Evolutionary conservation across 2,113 vertebrate genomes (phyloP), one percentile per base, ranked within the genome.

Genomic region (Balaenoptera acutorostrata): DNA sequence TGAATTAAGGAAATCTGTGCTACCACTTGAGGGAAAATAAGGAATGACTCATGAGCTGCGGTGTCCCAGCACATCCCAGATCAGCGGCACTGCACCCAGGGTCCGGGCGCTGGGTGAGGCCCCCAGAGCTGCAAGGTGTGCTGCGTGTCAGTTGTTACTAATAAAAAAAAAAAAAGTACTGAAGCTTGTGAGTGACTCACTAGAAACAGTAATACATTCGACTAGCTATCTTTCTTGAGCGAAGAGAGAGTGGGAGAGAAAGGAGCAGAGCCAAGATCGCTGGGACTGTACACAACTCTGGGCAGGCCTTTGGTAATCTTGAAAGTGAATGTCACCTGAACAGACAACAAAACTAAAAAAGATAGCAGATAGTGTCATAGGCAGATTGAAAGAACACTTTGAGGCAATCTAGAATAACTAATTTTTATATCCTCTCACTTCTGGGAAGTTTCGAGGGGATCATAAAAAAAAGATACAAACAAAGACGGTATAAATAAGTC

Each of bases 151-250:
- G 57, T 71, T 25, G 57, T 78, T 97, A 46, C 90, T 69, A 83
- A 59, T 21, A 10, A 72, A 55, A 72, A 21, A 12, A 12, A 77
- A 81, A 82, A 57, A 61, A 88, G 41, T 29, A 31, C 8, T 25
- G 83, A 88, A 72, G 49, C 71, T 33, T 55, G 20, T 1, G 88
- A 66, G 33, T 93, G 93, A 97, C 77, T 97, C 93, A 94, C 14
- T 55, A 44, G 21, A 33, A 85, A 39, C 27, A 25, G 74, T 8
- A 46, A 81, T 23, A 8, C 46, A 2, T 80, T 64, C 21, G 33
- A 66, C 59, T 29, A 61, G 55, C 57, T 27, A 4, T 0, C 41
- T 49, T 57, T 93, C 81, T 23, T 2, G 46, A 68, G 74, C 25
- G 66, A 55, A 59, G 9, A 18, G 33, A 9, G 23, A 14, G 14